phyloP scores from a whole-genome alignment of 2,888 invertebrate genomes.

The Coleophora deauratella region DNA sequence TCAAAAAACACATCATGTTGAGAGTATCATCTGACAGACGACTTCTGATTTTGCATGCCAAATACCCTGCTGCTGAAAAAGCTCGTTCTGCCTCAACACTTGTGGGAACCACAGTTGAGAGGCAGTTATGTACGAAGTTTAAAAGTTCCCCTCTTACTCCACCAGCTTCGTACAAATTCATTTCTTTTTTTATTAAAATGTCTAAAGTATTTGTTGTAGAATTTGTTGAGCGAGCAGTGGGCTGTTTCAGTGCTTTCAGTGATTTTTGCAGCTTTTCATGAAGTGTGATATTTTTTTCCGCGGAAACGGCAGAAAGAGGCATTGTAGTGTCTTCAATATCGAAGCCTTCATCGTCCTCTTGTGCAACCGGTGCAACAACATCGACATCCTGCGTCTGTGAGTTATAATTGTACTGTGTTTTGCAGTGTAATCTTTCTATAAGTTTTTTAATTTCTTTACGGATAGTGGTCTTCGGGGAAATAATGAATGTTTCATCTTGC shows the following conservation, averaged over 20 bases:
- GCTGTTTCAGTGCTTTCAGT: constrained; percentile 5
- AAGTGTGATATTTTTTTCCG: constrained; percentile 4
- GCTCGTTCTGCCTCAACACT: constrained; percentile 17
- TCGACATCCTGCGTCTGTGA: constrained; percentile 3
- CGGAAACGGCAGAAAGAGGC: constrained; percentile 6
- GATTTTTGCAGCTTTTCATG: constrained; percentile 3
- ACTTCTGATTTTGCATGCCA: constrained; percentile 13
- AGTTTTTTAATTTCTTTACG: constrained; percentile 10
- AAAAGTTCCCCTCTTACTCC: constrained; percentile 10
- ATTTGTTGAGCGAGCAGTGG: constrained; percentile 5
- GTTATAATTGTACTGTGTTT: constrained; percentile 1
- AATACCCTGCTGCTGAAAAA: constrained; percentile 15
- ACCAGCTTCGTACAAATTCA: constrained; percentile 10
- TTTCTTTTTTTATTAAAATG: constrained; percentile 7
- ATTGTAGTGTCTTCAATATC: constrained; percentile 7
- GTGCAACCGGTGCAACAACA: not conserved
- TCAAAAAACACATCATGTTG: constrained; percentile 13
- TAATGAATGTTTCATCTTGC: constrained; percentile 9
- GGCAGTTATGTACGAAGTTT: constrained; percentile 12
- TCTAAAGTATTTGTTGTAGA: constrained; percentile 1
- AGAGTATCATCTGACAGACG: constrained; percentile 11
- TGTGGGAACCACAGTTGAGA: constrained; percentile 13
- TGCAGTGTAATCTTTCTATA: constrained; percentile 8
- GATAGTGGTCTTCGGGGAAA: constrained; percentile 5
- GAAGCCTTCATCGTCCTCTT: constrained; percentile 2